Evolutionary conservation across 1,140 invertebrate species (phyloP), one percentile per base, ranked within the genome.

Genomic region (Meloidogyne exigua): DNA sequence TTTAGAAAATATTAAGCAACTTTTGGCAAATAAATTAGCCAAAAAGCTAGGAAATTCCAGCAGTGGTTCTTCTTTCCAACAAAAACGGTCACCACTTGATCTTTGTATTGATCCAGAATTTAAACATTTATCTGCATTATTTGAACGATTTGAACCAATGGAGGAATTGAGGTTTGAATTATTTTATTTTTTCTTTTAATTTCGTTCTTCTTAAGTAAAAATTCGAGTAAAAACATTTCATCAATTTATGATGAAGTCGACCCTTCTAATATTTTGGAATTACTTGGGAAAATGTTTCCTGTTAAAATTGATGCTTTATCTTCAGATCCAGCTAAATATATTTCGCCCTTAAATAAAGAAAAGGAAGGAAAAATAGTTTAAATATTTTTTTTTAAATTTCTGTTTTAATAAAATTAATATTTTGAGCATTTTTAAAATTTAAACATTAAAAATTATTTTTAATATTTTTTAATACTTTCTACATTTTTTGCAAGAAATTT

Each of bases 31-130:
- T 72, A 80, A 79, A 72, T 75, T 65, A 44, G 78, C 68, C 21
- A 57, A 72, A 39, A 86, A 84, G 36, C 57, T 44, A 25, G 79
- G 76, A 9, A 57, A 2, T 1, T 9, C n/a, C 2, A 18, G 23
- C n/a, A 62, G 68, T 12, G 68, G 62, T 74, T 64, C 42, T n/a
- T 42, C 68, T 11, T 39, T 25, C 18, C 23, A 68, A 10, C 18
- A 78, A 18, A 65, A 72, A 49, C 77, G 84, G 9, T 81, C 83
- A 15, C 76, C 79, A 18, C 76, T 86, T 21, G 63, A 80, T n/a
- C 63, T 86, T 12, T 84, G 80, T 36, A 70, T 86, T 42, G 85
- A 86, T 79, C 85, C 85, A 65, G 77, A 86, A 65, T 86, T 87
- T 68, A 36, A 84, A 39, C 78, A 86, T 63, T 70, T 82, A 42